These are phyloP conservation scores for Eufriesea mexicana DNA, from an alignment of 1,140 invertebrate genomes.

Conservation along the genomic window DNA sequence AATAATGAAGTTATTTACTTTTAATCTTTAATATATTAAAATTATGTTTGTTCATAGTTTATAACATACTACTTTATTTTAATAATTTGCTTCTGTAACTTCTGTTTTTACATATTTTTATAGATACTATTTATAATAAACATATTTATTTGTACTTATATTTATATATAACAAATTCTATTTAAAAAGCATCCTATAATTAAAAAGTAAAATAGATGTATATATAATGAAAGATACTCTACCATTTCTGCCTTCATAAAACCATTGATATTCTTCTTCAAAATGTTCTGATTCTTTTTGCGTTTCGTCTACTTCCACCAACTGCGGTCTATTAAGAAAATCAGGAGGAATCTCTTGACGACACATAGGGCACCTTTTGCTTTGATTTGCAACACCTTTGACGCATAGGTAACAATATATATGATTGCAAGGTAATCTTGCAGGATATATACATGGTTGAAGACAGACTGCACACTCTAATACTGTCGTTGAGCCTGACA, in stretches of 20 bases:
- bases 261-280: conserved; percentile 94
- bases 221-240: conserved; percentile 53
- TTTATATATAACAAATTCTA: background rate
- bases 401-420: conserved; percentile 98
- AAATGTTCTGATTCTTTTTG: conserved; percentile 80
- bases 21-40: background rate
- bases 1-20: conserved; percentile 35
- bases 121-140: background rate
- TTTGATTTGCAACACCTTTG: conserved; percentile 95
- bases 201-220: background rate
- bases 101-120: background rate
- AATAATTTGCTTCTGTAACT: background rate
- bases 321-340: conserved; percentile 92
- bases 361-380: conserved; percentile 93
- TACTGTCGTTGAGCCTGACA: conserved; percentile 61
- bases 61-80: conserved; percentile 2
- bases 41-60: conserved; percentile 29
- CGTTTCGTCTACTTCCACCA: conserved; percentile 85
- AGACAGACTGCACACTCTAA: conserved; percentile 96
- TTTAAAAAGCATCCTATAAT: background rate
- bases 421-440: conserved; percentile 94
- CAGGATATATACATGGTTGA: conserved; percentile 94
- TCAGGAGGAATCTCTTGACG: conserved; percentile 91
- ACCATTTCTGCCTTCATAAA: conserved; percentile 97
- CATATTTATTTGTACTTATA: background rate